These are phyloP conservation scores for Greenwoodochromis staneri DNA, from an alignment of 2,113 vertebrate species.

Conservation along the genomic window DNA sequence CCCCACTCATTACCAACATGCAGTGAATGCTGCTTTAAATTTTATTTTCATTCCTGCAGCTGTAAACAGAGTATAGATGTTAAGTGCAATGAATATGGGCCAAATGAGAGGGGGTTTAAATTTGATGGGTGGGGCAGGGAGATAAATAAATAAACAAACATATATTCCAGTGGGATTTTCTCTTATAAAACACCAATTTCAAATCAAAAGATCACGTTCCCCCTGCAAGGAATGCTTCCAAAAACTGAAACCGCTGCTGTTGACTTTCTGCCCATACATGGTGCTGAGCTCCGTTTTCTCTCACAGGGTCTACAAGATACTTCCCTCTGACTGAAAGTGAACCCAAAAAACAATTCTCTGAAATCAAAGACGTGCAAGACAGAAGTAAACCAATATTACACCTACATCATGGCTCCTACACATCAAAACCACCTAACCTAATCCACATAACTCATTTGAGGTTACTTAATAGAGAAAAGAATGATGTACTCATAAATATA, in stretches of 20 bases:
- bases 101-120: neutral
- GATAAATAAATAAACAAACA: neutral
- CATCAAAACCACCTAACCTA: neutral
- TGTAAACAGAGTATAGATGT: neutral
- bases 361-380: neutral
- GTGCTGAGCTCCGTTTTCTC: neutral
- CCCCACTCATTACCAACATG: neutral
- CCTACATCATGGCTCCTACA: neutral
- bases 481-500: neutral
- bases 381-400: neutral
- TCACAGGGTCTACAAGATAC: neutral
- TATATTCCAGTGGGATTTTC: neutral
- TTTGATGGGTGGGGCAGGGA: neutral
- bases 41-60: neutral
- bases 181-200: neutral
- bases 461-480: neutral
- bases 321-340: constrained; percentile 16
- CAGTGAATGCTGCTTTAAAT: neutral
- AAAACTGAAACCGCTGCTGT: neutral
- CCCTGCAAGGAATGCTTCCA: neutral
- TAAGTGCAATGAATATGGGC: neutral
- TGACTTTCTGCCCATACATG: neutral
- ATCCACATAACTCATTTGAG: neutral
- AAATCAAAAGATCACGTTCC: neutral
- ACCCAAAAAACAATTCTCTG: neutral